These are phyloP conservation scores for Lasiurus borealis DNA, from an alignment of 2,113 vertebrate genomes.

Conservation along the genomic window DNA sequence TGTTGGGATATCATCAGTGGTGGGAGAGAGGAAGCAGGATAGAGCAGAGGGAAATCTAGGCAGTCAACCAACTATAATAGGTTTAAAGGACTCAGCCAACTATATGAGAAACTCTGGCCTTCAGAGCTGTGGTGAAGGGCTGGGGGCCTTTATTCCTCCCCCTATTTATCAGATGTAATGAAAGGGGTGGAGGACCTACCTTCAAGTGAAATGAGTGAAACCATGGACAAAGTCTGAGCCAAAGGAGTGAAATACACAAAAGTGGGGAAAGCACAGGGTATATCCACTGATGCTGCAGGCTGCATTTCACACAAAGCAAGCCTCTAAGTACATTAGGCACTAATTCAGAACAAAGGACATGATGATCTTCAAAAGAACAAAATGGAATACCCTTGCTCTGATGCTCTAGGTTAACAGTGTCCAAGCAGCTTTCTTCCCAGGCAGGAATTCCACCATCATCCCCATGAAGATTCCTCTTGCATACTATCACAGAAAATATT, in stretches of 20 bases:
- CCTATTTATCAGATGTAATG: background rate
- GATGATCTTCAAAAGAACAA: background rate
- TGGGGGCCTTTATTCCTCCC: background rate
- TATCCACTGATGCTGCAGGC: too few species aligned
- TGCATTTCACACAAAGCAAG: background rate
- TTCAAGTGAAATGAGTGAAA: background rate
- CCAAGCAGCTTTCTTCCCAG: background rate
- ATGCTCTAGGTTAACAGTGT: fast-evolving
- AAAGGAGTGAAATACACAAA: background rate
- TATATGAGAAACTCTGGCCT: background rate
- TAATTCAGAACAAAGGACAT: background rate
- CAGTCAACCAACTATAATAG: background rate
- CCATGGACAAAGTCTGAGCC: background rate
- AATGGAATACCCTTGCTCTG: background rate
- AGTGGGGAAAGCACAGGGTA: background rate
- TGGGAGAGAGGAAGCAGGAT: background rate
- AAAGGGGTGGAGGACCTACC: too few species aligned
- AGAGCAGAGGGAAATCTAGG: background rate
- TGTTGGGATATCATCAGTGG: background rate
- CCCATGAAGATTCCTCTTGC: background rate
- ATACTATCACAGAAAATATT: background rate
- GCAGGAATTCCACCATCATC: background rate
- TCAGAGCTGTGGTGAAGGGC: background rate
- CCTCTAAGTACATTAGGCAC: background rate
- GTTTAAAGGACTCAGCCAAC: background rate